These are phyloP conservation scores for Etia nguti DNA, from an alignment of 2,113 vertebrate genomes.

Conservation along the genomic window DNA sequence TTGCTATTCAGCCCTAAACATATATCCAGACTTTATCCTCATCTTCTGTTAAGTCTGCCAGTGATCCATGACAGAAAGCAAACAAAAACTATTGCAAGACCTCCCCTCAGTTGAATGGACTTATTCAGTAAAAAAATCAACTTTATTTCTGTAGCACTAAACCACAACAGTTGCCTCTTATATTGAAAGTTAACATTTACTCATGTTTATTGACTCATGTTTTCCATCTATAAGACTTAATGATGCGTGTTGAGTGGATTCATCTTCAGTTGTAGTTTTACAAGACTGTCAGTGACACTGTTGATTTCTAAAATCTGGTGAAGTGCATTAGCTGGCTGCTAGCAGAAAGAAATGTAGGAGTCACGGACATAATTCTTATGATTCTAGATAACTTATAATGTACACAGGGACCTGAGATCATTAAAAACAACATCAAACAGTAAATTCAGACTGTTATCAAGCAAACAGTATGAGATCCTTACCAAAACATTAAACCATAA, in stretches of 20 bases:
- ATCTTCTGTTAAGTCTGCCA: not conserved
- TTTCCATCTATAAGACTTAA: not conserved
- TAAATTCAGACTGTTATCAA: not conserved
- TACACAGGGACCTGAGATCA: not conserved
- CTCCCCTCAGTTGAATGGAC: not conserved
- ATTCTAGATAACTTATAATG: not conserved
- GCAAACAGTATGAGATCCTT: not conserved
- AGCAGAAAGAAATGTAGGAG: not conserved
- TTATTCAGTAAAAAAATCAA: not conserved
- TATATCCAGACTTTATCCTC: not conserved
- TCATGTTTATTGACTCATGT: not conserved
- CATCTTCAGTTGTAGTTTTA: not conserved
- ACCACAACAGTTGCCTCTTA: not conserved
- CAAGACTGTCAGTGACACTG: not conserved
- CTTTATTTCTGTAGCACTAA: not conserved
- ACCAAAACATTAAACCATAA: not conserved
- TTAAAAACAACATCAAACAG: not conserved
- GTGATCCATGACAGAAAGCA: not conserved
- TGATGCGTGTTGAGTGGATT: not conserved
- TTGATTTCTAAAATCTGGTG: not conserved
- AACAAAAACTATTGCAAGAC: not conserved
- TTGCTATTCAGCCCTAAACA: not conserved
- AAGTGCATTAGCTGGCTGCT: not conserved
- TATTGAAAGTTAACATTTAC: not conserved
- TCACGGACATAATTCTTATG: not conserved